phyloP scores from a whole-genome alignment of 2,888 invertebrate species.

The Herminia tarsipennalis region DNA sequence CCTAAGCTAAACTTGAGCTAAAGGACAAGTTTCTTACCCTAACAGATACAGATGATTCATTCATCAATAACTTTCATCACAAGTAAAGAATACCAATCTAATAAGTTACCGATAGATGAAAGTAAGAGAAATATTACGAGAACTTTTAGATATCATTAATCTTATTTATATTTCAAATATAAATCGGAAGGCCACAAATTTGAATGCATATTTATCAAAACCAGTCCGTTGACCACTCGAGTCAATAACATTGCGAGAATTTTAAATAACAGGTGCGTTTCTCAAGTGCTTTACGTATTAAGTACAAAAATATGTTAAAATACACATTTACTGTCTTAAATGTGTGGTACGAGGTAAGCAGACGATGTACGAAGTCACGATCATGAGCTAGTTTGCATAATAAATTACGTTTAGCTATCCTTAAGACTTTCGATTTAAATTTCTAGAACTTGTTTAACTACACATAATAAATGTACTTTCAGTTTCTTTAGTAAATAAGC shows the following conservation, averaged over 20 bases:
- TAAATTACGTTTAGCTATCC: conserved; percentile 17
- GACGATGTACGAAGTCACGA: conserved; percentile 3
- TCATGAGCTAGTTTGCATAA: conserved; percentile 20
- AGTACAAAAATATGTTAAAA: not conserved
- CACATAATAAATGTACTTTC: conserved; percentile 19
- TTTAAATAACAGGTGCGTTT: conserved; percentile 4
- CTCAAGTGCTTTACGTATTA: not conserved
- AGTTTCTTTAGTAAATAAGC: conserved; percentile 24
- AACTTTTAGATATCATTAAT: too few relatives aligned
- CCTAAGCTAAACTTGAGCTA: too few relatives aligned
- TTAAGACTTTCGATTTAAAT: conserved; percentile 33
- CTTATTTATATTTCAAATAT: not conserved
- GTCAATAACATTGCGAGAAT: conserved; percentile 8
- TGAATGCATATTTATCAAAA: conserved; percentile 4
- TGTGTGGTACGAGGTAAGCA: not conserved
- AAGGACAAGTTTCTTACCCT: too few relatives aligned
- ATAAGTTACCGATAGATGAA: too few relatives aligned
- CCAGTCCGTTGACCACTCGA: not conserved
- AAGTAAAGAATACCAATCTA: too few relatives aligned
- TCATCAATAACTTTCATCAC: too few relatives aligned
- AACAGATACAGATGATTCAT: too few relatives aligned
- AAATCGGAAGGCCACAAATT: not conserved
- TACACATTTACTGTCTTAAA: not conserved
- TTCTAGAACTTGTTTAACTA: conserved; percentile 27
- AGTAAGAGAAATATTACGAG: not conserved